Conservation (phyloP, 1,140 invertebrate genomes). For the Gonatopus flavifemur region DNA sequence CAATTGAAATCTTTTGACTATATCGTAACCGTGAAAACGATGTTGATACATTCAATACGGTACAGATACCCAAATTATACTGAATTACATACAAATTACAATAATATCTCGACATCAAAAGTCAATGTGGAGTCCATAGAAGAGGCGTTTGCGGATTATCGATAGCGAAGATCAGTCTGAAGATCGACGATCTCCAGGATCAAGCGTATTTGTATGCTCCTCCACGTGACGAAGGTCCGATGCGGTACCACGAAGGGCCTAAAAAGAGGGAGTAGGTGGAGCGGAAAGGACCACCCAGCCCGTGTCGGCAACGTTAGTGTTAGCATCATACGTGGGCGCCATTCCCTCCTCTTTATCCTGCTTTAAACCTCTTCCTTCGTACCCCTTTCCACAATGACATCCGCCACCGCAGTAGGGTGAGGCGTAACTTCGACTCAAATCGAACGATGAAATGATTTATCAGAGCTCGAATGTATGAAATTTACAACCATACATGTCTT, state of each 20-base stretch:
- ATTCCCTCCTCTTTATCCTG: slow-evolving; percentile 46
- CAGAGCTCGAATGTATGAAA: no score
- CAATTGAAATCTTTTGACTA: no score
- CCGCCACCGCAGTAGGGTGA: no score
- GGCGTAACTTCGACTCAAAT: no score
- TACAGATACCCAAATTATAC: no score
- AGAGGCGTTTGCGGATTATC: slow-evolving; percentile 18
- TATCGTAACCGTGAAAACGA: no score
- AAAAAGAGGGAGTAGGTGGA: slow-evolving; percentile 51
- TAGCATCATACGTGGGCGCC: slow-evolving; percentile 58
- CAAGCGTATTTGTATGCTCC: slow-evolving; percentile 30
- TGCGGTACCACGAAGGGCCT: slow-evolving; percentile 41
- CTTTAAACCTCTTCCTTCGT: slow-evolving; percentile 33
- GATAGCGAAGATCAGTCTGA: slow-evolving; percentile 21
- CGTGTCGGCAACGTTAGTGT: slow-evolving; percentile 52
- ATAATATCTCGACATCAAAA: no score
- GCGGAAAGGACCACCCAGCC: slow-evolving; percentile 55
- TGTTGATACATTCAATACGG: no score
- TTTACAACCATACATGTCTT: no score
- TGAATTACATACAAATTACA: no score
- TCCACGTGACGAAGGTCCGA: slow-evolving; percentile 17
- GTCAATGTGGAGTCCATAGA: neutral
- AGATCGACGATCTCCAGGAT: slow-evolving; percentile 26
- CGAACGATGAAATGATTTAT: no score
- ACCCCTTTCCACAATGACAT: slow-evolving; percentile 18